Percentiles rank a stretch among this genome's conserved stretches.
Conservation (phyloP, 2,888 invertebrate species). For the Amphipyra tragopoginis region DNA sequence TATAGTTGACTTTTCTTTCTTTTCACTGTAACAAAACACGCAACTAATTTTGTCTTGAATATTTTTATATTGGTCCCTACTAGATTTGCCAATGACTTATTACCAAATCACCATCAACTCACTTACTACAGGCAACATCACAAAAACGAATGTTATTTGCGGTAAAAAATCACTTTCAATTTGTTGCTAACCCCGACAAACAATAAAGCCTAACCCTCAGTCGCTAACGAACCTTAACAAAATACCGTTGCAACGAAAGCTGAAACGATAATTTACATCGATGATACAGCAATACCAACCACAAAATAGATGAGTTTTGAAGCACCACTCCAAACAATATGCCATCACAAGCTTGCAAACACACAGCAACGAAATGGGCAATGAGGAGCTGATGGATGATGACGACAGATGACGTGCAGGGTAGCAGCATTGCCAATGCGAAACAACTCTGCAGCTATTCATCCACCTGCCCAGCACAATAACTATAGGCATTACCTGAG, state of each 20-base stretch:
- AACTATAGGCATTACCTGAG: too few species aligned
- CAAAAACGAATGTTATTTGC: background rate
- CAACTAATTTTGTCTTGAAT: too few species aligned
- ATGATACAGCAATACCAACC: slow-evolving; percentile 49
- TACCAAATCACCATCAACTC: background rate
- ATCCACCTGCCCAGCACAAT: too few species aligned
- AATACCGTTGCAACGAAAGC: slow-evolving; percentile 31
- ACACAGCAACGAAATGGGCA: too few species aligned
- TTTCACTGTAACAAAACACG: too few species aligned
- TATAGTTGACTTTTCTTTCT: too few species aligned
- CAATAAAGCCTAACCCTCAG: slow-evolving; percentile 10
- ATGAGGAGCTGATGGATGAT: too few species aligned
- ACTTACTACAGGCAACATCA: background rate
- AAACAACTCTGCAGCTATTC: too few species aligned
- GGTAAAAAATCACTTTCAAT: background rate
- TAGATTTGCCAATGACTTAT: background rate
- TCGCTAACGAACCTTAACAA: slow-evolving; percentile 37
- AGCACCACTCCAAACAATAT: slow-evolving; percentile 1
- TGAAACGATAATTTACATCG: slow-evolving; percentile 48
- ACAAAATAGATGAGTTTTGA: background rate
- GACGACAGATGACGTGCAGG: too few species aligned
- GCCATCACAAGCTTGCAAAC: too few species aligned
- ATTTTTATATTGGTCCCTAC: background rate
- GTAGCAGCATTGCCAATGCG: too few species aligned
- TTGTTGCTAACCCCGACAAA: slow-evolving; percentile 6